These are phyloP conservation scores for Sciurus carolinensis DNA, from an alignment of 2,797 vertebrate species.

Conservation along the genomic window DNA sequence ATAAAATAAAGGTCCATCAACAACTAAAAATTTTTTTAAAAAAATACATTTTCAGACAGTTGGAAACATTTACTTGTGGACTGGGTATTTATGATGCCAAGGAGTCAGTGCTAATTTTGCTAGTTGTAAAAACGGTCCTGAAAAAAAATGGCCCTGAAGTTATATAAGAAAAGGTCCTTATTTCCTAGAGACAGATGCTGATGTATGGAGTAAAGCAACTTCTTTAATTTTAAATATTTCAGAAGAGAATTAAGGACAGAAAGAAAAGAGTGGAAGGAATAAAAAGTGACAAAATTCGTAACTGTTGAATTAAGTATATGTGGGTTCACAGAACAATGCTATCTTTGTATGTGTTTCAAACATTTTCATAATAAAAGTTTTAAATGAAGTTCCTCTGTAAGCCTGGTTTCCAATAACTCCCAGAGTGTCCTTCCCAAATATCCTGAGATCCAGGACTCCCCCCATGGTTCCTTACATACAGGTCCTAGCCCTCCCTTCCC, in stretches of 20 bases:
- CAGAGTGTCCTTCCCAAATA: neutral
- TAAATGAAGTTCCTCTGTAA: constrained; percentile 1
- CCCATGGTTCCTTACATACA: neutral
- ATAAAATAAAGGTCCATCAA: too few species aligned
- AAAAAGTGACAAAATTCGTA: constrained; percentile 32
- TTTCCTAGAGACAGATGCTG: neutral
- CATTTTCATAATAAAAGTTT: constrained; percentile 64
- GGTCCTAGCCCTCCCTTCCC: neutral
- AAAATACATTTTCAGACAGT: constrained; percentile 32
- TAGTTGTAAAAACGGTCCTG: constrained; percentile 43
- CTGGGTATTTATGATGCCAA: constrained; percentile 42
- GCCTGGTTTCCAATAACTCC: neutral
- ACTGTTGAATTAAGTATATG: constrained; percentile 20
- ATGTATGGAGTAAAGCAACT: constrained; percentile 7
- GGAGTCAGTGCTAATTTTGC: constrained; percentile 55
- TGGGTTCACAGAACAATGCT: constrained; percentile 6
- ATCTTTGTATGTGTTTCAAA: constrained; percentile 37
- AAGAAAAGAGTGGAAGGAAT: neutral
- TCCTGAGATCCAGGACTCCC: constrained; percentile 2
- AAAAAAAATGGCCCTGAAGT: neutral
- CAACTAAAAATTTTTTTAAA: too few species aligned
- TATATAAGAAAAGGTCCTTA: neutral
- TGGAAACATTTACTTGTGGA: constrained; percentile 18
- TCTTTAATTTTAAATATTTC: constrained; percentile 64
- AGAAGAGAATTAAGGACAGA: constrained; percentile 13